These are phyloP conservation scores for Acrobasis suavella DNA, from an alignment of 2,888 invertebrate genomes.

Conservation along the genomic window DNA sequence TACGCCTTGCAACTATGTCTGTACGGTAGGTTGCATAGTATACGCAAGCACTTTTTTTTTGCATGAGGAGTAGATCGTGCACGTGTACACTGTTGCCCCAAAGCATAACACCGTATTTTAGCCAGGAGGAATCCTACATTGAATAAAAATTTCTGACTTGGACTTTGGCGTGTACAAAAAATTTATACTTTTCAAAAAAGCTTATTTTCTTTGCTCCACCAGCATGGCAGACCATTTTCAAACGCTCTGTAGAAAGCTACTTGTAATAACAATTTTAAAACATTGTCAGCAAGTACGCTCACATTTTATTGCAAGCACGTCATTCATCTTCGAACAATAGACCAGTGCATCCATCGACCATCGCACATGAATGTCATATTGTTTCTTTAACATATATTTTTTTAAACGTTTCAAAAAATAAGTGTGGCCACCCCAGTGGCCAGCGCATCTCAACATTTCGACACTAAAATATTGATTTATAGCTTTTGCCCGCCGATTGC, in stretches of 20 bases:
- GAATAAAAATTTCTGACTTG: too few relatives aligned
- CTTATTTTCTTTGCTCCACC: too few relatives aligned
- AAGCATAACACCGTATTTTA: too few relatives aligned
- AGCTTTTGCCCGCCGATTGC: conserved; percentile 77
- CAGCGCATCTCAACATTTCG: conserved; percentile 80
- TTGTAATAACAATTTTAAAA: conserved; percentile 23
- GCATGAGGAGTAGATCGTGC: too few relatives aligned
- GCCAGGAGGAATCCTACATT: too few relatives aligned
- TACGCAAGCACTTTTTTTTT: too few relatives aligned
- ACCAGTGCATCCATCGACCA: conserved; percentile 54
- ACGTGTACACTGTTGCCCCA: too few relatives aligned
- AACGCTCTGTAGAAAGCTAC: conserved; percentile 5
- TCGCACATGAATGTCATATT: conserved; percentile 64
- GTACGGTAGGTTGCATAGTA: too few relatives aligned
- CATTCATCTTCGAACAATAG: conserved; percentile 70
- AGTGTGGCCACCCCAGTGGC: conserved; percentile 78
- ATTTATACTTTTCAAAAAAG: too few relatives aligned
- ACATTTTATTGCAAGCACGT: conserved; percentile 45
- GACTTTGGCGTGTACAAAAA: too few relatives aligned
- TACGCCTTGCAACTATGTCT: too few relatives aligned
- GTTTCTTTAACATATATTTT: conserved; percentile 66
- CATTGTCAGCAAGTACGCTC: conserved; percentile 42
- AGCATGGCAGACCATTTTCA: neutral
- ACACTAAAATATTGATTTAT: conserved; percentile 82
- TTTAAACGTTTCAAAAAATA: conserved; percentile 58